A percentile compares a stretch with the other conserved stretches of the same genome.
Evolutionary conservation across 2,888 invertebrate species (phyloP).

Genomic region (Ypsolopha scabrella): DNA sequence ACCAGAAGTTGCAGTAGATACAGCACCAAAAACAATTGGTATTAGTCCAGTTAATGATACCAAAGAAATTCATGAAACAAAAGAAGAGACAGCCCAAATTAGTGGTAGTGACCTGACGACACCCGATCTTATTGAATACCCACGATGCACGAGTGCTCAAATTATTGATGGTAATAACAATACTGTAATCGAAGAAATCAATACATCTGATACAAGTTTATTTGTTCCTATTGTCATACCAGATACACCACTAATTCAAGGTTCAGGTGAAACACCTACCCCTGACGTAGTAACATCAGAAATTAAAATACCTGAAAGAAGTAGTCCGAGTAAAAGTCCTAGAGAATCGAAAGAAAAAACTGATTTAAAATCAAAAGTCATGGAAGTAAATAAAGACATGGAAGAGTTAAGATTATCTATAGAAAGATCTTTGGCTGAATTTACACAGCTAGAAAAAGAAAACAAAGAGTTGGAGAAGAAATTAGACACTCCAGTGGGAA

Average conservation of each 20-base stretch:
- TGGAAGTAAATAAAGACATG: conserved; percentile 59
- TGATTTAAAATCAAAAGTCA: conserved; percentile 53
- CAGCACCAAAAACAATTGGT: too few species aligned
- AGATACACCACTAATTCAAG: conserved; percentile 27
- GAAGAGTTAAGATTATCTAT: conserved; percentile 52
- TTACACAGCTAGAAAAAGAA: conserved; percentile 44
- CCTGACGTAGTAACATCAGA: conserved; percentile 16
- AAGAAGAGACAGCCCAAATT: conserved; percentile 6
- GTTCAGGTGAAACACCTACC: conserved; percentile 30
- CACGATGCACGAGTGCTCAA: conserved; percentile 44
- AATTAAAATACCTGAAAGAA: conserved; percentile 18
- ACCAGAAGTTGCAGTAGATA: too few species aligned
- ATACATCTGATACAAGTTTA: conserved; percentile 19
- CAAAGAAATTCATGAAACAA: conserved; percentile 8
- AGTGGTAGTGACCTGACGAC: conserved; percentile 9
- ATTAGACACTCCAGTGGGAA: neutral
- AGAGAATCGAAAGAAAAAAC: conserved; percentile 32
- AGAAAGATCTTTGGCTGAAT: conserved; percentile 52
- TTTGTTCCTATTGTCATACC: conserved; percentile 19
- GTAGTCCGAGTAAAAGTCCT: conserved; percentile 5
- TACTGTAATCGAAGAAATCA: conserved; percentile 42
- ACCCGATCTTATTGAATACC: conserved; percentile 41
- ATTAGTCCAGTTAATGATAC: neutral
- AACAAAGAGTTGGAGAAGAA: conserved; percentile 13
- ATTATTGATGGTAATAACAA: conserved; percentile 39